phyloP scores from a whole-genome alignment of 2,113 vertebrate genomes.

The Brienomyrus brachyistius region DNA sequence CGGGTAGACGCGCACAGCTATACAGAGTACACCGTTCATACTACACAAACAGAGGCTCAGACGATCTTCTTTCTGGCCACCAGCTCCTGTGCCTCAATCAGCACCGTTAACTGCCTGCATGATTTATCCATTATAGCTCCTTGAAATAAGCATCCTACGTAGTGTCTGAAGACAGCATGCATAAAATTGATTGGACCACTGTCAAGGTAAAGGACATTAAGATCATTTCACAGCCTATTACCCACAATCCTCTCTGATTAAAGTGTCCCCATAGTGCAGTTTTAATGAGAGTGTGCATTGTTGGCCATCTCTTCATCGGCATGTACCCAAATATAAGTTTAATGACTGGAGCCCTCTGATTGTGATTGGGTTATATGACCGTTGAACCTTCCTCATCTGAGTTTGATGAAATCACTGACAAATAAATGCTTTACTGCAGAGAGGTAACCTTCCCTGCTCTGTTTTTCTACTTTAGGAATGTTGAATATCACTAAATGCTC shows the following conservation, averaged over 20 bases:
- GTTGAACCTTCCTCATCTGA: not conserved
- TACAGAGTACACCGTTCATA: not conserved
- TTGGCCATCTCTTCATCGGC: not conserved
- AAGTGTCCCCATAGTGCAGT: constrained; percentile 6
- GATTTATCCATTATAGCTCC: constrained; percentile 20
- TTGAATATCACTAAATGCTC: not conserved
- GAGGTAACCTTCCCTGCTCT: not conserved
- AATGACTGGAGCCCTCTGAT: not conserved
- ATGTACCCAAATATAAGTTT: constrained; percentile 13
- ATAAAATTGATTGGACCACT: constrained; percentile 23
- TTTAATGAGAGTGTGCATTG: constrained; percentile 23
- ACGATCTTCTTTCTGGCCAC: not conserved
- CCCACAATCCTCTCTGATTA: constrained; percentile 26
- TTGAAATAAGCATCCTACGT: constrained; percentile 22
- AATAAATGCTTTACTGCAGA: not conserved
- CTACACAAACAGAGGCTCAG: not conserved
- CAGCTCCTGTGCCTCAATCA: constrained; percentile 1
- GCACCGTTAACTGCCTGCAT: constrained; percentile 14
- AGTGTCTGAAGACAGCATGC: constrained; percentile 21
- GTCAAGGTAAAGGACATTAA: constrained; percentile 28
- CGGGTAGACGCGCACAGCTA: not conserved
- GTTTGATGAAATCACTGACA: not conserved
- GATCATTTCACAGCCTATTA: constrained; percentile 25
- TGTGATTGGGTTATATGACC: not conserved
- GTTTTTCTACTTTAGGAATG: not conserved